Percentiles rank a stretch among this genome's conserved stretches.
phyloP scores from a whole-genome alignment of 2,113 vertebrate genomes.

The Chaetura pelagica region DNA sequence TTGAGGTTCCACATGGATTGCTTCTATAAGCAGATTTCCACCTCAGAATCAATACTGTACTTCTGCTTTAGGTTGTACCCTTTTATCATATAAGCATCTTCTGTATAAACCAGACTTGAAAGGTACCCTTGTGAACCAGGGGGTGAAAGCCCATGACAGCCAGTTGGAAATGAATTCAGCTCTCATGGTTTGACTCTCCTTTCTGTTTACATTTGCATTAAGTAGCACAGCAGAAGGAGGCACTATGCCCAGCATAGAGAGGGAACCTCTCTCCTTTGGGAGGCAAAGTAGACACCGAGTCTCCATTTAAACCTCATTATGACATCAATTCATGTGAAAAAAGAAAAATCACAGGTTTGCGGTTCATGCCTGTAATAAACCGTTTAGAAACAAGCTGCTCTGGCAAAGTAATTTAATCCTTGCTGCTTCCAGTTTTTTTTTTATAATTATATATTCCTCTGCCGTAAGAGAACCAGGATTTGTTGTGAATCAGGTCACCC shows the following conservation, averaged over 20 bases:
- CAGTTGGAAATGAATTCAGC: slow-evolving; percentile 71
- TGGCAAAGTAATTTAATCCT: slow-evolving; percentile 69
- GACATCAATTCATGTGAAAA: slow-evolving; percentile 86
- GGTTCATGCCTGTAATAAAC: slow-evolving; percentile 83
- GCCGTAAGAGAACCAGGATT: slow-evolving; percentile 44
- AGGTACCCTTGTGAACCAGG: slow-evolving; percentile 72
- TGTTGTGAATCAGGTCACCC: slow-evolving; percentile 63
- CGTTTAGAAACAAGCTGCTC: slow-evolving; percentile 77
- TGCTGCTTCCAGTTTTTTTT: slow-evolving; percentile 52
- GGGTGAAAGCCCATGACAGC: slow-evolving; percentile 72
- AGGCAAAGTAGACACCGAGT: slow-evolving; percentile 86
- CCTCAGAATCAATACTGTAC: slow-evolving; percentile 35
- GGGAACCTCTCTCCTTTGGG: slow-evolving; percentile 82
- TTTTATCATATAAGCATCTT: slow-evolving; percentile 70
- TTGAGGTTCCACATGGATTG: slow-evolving; percentile 1
- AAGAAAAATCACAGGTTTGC: slow-evolving; percentile 81
- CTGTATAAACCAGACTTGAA: slow-evolving; percentile 66
- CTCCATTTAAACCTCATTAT: slow-evolving; percentile 88
- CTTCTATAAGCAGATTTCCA: slow-evolving; percentile 45
- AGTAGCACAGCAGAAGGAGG: slow-evolving; percentile 74
- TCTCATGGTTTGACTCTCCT: slow-evolving; percentile 59
- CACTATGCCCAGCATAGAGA: slow-evolving; percentile 70
- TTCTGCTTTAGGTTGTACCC: slow-evolving; percentile 20
- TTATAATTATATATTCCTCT: slow-evolving; percentile 67
- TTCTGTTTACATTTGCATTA: slow-evolving; percentile 82